Percentiles rank a stretch among this genome's conserved stretches.
Conservation (phyloP, 2,888 invertebrate species). For the Druceiella hillmani region DNA sequence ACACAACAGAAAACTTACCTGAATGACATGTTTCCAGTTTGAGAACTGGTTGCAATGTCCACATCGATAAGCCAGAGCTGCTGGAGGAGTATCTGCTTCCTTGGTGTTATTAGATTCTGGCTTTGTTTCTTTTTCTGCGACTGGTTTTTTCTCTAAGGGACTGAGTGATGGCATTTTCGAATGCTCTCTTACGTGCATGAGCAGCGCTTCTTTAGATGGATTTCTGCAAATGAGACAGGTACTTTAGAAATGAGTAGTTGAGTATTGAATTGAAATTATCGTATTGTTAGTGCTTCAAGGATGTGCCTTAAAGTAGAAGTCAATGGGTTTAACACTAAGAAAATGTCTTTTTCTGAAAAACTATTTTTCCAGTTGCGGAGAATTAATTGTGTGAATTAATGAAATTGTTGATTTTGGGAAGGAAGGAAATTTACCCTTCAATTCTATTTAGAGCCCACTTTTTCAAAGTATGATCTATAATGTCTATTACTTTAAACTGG, state of each 20-base stretch:
- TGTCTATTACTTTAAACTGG: too few species aligned
- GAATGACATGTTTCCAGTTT: constrained; percentile 82
- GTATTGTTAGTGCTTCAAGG: too few species aligned
- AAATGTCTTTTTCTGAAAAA: too few species aligned
- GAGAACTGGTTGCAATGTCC: constrained; percentile 78
- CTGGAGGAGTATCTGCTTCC: constrained; percentile 36
- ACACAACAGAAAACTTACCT: constrained; percentile 53
- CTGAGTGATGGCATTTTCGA: constrained; percentile 26
- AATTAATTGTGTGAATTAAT: too few species aligned
- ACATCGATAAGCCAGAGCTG: constrained; percentile 61
- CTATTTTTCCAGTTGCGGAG: too few species aligned
- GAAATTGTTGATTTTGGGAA: too few species aligned
- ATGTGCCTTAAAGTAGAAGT: too few species aligned
- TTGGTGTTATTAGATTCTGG: constrained; percentile 38
- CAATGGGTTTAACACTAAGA: too few species aligned
- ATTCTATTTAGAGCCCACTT: too few species aligned
- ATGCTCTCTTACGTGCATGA: constrained; percentile 46
- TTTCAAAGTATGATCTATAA: too few species aligned
- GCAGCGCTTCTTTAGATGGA: constrained; percentile 43
- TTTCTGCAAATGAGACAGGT: constrained; percentile 34
- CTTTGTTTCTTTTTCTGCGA: constrained; percentile 25
- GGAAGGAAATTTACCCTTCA: too few species aligned
- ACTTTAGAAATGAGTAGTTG: constrained; percentile 4
- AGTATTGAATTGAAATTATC: background rate
- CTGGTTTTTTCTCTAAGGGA: constrained; percentile 27